These are phyloP conservation scores for Leptodactylus fuscus DNA, from an alignment of 2,113 vertebrate genomes.

Conservation along the genomic window DNA sequence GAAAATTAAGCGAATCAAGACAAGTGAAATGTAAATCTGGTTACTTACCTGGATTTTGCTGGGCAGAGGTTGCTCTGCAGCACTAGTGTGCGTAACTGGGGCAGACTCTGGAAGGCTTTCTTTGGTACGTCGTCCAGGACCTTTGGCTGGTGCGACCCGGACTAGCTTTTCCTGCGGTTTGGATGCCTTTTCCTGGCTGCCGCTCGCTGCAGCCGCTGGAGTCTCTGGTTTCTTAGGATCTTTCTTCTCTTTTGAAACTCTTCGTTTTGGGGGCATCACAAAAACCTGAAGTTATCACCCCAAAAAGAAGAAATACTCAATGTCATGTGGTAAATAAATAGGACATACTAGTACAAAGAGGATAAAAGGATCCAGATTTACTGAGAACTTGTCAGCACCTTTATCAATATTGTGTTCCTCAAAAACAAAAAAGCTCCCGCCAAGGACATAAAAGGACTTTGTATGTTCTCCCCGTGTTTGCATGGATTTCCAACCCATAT, in stretches of 20 bases:
- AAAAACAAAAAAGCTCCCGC: too few relatives aligned
- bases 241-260: conserved; percentile 55
- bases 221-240: conserved; percentile 48
- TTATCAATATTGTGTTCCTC: too few relatives aligned
- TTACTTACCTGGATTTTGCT: conserved; percentile 39
- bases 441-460: too few relatives aligned
- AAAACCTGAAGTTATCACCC: conserved; percentile 26
- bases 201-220: not conserved
- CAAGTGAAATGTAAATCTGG: too few relatives aligned
- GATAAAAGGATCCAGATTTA: too few relatives aligned
- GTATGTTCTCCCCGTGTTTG: too few relatives aligned
- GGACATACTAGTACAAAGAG: too few relatives aligned
- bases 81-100: not conserved
- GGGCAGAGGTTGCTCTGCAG: not conserved
- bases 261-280: conserved; percentile 59
- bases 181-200: conserved; percentile 33
- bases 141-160: conserved; percentile 19
- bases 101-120: conserved; percentile 10
- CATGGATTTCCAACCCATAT: too few relatives aligned
- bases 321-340: not conserved
- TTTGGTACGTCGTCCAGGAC: not conserved
- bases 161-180: conserved; percentile 41
- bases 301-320: not conserved
- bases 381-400: too few relatives aligned
- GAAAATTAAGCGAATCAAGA: too few relatives aligned